Base-by-base conservation (phyloP, 1,140 invertebrate species). In the Macrobrachium nipponense region DNA sequence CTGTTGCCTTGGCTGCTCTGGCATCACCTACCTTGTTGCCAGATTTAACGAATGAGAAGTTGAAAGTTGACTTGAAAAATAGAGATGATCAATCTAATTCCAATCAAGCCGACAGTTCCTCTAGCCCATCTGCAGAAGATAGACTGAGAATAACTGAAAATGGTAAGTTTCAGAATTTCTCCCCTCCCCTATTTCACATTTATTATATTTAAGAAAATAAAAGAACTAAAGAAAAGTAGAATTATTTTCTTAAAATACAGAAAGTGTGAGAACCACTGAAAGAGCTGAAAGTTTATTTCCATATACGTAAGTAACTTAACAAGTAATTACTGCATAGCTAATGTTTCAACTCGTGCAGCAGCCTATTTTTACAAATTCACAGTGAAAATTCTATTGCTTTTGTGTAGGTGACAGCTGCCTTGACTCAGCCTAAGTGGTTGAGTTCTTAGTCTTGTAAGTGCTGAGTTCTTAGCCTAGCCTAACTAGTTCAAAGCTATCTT, bases 21-120 rank as follows among this genome's bases (percentile, higher is more conserved):
- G 62, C 84, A n/a, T 58, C 66, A 44, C 36, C 83, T 17, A 23
- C n/a, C 70, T 73, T 68, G 15, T 80, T 78, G 51, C n/a, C 84
- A 8, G 62, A 51, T n/a, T 59, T 58, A 60, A n/a, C 18, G 18
- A 27, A 23, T 6, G 84, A 79, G 51, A 44, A 60, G 15, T 43
- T 59, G 17, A 86, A 75, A 27, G 68, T 68, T 20, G 51, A 77
- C 18, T 20, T 64, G 73, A 44, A 43, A 68, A 86, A 75, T 5
- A n/a, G n/a, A 23, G 84, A 86, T 43, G 77, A 86, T 23, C 84
- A 64, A 0, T 36, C 78, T 12, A 80, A 80, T 62, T 72, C 77
- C 66, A 86, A 58, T n/a, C 77, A 60, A 15, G 84, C 60, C 58
- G 84, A 86, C 59, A 86, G 84, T 51, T 86, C 84, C 6, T 86